These are phyloP conservation scores for Corythornis vintsioides DNA, from an alignment of 2,113 vertebrate species.

Conservation along the genomic window DNA sequence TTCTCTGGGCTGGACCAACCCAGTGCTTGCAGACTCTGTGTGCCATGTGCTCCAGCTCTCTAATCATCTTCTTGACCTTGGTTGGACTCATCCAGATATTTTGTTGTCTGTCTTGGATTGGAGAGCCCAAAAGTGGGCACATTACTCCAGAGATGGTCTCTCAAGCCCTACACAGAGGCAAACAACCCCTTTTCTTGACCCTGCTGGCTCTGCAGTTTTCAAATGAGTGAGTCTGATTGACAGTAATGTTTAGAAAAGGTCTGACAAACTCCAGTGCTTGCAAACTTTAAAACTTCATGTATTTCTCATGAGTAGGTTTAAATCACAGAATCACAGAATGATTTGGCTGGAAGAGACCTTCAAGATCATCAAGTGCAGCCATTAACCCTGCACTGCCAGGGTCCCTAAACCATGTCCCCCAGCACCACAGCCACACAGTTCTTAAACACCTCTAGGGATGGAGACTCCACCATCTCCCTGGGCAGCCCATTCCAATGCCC, in stretches of 20 bases:
- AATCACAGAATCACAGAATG: too few relatives aligned
- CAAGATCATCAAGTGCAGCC: too few relatives aligned
- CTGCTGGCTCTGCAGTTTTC: neutral
- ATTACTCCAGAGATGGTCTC: neutral
- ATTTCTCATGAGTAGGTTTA: neutral
- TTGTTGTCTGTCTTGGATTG: neutral
- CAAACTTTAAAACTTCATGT: neutral
- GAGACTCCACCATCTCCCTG: too few relatives aligned
- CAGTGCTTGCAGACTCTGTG: fast-evolving
- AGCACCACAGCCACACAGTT: too few relatives aligned
- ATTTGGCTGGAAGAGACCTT: too few relatives aligned
- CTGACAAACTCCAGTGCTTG: neutral
- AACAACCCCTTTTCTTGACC: neutral
- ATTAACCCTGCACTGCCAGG: too few relatives aligned
- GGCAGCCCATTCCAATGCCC: too few relatives aligned
- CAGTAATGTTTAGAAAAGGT: neutral
- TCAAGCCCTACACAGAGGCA: neutral
- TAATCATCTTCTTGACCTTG: neutral
- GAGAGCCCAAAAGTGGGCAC: neutral
- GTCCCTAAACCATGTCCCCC: too few relatives aligned
- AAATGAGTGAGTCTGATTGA: neutral
- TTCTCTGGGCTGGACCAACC: neutral
- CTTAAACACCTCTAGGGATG: too few relatives aligned
- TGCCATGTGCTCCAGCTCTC: neutral
- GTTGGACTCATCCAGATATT: neutral